A percentile compares a stretch with the other conserved stretches of the same genome.
These are phyloP conservation scores for Artibeus lituratus DNA, from an alignment of 2,797 vertebrate genomes.

Conservation along the genomic window DNA sequence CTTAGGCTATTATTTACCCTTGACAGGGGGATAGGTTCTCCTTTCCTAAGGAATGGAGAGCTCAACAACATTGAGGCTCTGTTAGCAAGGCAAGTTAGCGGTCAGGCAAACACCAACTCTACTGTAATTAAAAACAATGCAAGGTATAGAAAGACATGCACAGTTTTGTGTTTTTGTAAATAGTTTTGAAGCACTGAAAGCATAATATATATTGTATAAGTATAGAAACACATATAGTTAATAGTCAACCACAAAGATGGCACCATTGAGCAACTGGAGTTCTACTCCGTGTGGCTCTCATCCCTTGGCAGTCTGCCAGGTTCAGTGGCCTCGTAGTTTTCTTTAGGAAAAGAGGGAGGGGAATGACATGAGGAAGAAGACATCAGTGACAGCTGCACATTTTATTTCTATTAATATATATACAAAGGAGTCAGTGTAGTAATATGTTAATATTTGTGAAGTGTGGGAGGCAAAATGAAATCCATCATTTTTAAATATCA, in stretches of 20 bases:
- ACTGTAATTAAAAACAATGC: background rate
- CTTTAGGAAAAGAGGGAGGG: background rate
- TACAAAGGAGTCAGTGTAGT: constrained; percentile 23
- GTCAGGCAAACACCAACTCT: background rate
- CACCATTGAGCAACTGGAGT: background rate
- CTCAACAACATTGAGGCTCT: background rate
- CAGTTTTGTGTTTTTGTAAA: background rate
- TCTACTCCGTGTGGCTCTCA: too few species aligned
- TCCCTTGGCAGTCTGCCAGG: background rate
- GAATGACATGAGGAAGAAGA: background rate
- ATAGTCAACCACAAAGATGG: background rate
- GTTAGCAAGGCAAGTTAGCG: background rate
- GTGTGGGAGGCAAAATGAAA: constrained; percentile 31
- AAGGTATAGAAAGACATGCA: background rate
- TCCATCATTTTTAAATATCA: constrained; percentile 52
- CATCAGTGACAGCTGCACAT: background rate
- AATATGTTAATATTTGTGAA: constrained; percentile 40
- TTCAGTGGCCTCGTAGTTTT: background rate
- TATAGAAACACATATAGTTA: background rate
- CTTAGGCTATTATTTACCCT: background rate
- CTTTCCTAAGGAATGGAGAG: background rate
- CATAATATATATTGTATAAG: background rate
- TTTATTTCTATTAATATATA: constrained; percentile 45
- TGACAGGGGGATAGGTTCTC: background rate
- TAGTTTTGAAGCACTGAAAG: background rate